A percentile compares a stretch with the other conserved stretches of the same genome.
Conservation (phyloP, 92 coral and sea anemone genomes). For the Porites divaricata region DNA sequence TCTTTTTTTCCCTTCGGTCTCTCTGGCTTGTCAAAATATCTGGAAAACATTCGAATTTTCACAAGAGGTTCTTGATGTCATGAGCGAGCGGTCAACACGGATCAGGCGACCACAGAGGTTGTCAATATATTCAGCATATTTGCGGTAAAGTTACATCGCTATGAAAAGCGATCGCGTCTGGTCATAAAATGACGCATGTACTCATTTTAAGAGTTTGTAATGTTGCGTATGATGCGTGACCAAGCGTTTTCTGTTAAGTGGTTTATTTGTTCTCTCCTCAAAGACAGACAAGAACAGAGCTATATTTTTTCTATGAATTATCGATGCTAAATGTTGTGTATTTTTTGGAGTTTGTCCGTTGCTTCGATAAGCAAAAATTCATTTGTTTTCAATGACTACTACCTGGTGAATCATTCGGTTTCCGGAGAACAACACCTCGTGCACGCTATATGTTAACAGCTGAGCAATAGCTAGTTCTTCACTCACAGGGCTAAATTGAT, state of each 20-base stretch:
- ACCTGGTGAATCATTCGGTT: not conserved
- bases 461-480: too few relatives aligned
- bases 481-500: too few relatives aligned
- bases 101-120: constrained; percentile 1
- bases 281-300: constrained; percentile 33
- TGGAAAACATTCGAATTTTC: not conserved
- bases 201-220: not conserved
- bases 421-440: not conserved
- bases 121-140: constrained; percentile 15
- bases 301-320: not conserved
- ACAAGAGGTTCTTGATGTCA: not conserved
- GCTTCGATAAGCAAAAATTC: too few relatives aligned
- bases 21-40: not conserved
- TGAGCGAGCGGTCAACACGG: constrained; percentile 6
- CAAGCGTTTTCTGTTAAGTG: constrained; percentile 18
- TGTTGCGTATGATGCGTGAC: constrained; percentile 19
- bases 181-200: not conserved
- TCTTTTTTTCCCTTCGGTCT: not conserved
- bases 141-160: not conserved
- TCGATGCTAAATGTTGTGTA: not conserved
- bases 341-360: too few relatives aligned
- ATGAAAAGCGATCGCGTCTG: not conserved
- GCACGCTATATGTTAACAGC: not conserved
- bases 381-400: not conserved
- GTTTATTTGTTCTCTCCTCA: constrained; percentile 24